Conservation (phyloP, 2,113 vertebrate species). For the Caranx melampygus region DNA sequence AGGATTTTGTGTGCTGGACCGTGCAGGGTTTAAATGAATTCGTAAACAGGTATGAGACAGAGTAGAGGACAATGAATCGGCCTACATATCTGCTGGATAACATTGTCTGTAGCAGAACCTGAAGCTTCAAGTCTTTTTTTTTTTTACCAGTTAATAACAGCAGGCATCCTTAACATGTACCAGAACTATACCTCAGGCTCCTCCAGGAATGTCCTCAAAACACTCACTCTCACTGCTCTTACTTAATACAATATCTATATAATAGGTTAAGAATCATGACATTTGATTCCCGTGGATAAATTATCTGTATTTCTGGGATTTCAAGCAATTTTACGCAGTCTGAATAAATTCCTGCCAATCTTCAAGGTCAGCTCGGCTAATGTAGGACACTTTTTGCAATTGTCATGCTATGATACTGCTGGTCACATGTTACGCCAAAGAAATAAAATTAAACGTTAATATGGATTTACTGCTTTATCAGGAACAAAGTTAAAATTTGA, state of each 20-base stretch:
- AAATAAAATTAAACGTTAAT: background rate
- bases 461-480: background rate
- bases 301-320: too few species aligned
- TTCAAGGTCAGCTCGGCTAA: background rate
- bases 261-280: background rate
- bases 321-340: too few species aligned
- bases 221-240: background rate
- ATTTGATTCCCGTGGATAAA: too few species aligned
- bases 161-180: background rate
- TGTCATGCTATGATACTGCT: background rate
- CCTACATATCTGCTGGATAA: background rate
- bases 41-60: background rate
- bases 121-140: background rate
- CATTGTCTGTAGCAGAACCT: background rate
- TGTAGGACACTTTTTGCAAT: background rate
- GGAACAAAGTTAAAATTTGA: too few species aligned
- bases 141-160: background rate
- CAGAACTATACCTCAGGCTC: background rate
- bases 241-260: background rate
- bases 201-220: background rate
- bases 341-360: background rate
- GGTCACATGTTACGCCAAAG: background rate
- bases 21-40: background rate
- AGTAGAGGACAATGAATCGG: background rate
- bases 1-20: background rate